Base-by-base conservation (phyloP, 2,113 vertebrate genomes). In the Sardina pilchardus region DNA sequence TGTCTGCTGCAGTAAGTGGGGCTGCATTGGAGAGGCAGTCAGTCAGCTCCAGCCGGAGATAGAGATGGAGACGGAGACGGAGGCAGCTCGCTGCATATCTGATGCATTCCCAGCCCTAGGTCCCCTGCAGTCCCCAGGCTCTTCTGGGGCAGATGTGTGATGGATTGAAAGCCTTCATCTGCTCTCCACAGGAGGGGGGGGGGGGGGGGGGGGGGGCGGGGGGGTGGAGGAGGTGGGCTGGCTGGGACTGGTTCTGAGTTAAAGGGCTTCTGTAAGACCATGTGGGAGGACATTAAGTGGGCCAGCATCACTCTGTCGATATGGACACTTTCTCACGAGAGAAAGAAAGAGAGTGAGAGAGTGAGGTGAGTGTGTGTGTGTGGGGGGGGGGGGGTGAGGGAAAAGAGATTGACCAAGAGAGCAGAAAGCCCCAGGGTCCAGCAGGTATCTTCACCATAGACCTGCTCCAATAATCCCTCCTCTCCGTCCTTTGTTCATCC, bases 271-370 rank as follows among this genome's bases (percentile, higher is more conserved):
- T 48, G 50, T 67, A 59, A 75, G 85, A 53, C 36, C 63, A 63
- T 81, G 44, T 78, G 47, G 19, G 85, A 78, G 39, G 59, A 80
- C 34, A 30, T 47, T 56, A 93, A 92, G 88, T 93, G 87, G 93
- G 88, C 50, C 89, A 87, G 84, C 84, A 59, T 85, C 84, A 85
- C 48, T 87, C 78, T 34, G 81, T 63, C 24, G 44, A 84, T 86
- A 85, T 78, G 84, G 75, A 48, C 63, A 39, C 8, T 42, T 39
- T 82, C 82, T 83, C 59, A 30, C 75, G 87, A 88, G 82, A 86
- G 14, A 24, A 16, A 50, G 63, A 81, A 30, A 80, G 81, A 36
- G 6, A 83, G 34, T 12, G 67, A 59, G 83, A n/a, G 48, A 44
- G 80, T 53, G 83, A 26, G 53, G n/a, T n/a, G n/a, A n/a, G n/a